Evolutionary conservation across 2,113 vertebrate species (phyloP), one percentile per base, ranked within the genome.

Genomic region (Zosterops pallidus): DNA sequence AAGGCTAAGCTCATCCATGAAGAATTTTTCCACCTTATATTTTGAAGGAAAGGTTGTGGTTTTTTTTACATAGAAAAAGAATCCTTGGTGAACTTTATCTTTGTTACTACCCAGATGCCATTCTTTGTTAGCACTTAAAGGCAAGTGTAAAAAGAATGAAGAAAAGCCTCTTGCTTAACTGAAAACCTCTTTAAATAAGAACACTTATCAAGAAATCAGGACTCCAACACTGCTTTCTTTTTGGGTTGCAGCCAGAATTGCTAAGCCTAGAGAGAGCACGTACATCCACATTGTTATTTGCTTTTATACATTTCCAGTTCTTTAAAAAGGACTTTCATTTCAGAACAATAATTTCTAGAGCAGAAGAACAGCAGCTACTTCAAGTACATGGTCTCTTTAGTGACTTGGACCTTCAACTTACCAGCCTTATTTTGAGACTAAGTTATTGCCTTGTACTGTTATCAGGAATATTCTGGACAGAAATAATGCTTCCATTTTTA

Each of bases 401-500:
- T 12, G 23, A 79, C 31, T 53, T 31, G 33, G 65, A 87, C 53
- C 62, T 62, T 87, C 77, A 68, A 64, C 11, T 72, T 79, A 49
- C 17, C 53, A 94, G 80, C 42, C 60, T 71, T 74, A 91, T 69
- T 95, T 64, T 71, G 14, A 83, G 82, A 28, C 4, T 16, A 39
- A 72, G 7, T 82, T 94, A 84, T 22, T 79, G 72, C 56, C 53
- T 79, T 68, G 20, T n/a, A 35, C 59, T 68, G 29, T 55, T 70
- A n/a, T 78, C 70, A 78, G 23, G n/a, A 76, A 69, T 42, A 82
- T 52, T 35, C 59, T 63, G 59, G 49, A 83, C 46, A 65, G 78
- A 92, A 94, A 76, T 62, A 85, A 87, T 57, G 29, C 25, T 62
- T 89, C 80, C 74, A 42, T 76, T 92, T 91, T 71, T 22, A 89